These are phyloP conservation scores for Holothuria leucospilota DNA, from an alignment of 53 echinoderm and acorn worm genomes.

Conservation along the genomic window DNA sequence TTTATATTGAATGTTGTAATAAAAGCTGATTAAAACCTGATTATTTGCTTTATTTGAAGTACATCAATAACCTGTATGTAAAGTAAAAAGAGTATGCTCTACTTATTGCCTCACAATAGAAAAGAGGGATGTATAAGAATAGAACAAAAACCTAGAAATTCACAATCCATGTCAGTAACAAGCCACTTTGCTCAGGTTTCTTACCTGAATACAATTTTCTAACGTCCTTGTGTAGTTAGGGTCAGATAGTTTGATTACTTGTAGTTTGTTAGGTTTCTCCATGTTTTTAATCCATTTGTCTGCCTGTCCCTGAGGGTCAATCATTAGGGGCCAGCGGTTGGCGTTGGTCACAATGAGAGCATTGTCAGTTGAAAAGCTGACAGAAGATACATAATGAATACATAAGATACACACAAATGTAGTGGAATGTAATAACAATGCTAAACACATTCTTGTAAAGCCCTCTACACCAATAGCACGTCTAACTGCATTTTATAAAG, in stretches of 20 bases:
- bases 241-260: constrained; percentile 93
- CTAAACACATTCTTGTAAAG: background rate
- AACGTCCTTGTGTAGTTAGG: constrained; percentile 84
- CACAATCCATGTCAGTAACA: too few species aligned
- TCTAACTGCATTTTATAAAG: too few species aligned
- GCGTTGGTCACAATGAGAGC: constrained; percentile 97
- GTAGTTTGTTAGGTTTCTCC: constrained; percentile 93
- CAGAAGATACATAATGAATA: background rate
- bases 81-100: too few species aligned
- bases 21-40: too few species aligned
- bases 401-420: background rate
- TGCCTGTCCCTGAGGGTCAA: constrained; percentile 99
- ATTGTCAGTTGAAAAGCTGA: constrained; percentile 93
- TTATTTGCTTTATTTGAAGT: too few species aligned
- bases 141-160: too few species aligned
- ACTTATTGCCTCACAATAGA: too few species aligned
- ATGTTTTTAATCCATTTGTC: constrained; percentile 99
- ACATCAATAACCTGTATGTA: too few species aligned
- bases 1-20: too few species aligned
- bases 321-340: constrained; percentile 98
- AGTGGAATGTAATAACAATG: background rate
- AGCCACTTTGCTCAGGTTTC: background rate
- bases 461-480: too few species aligned
- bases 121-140: too few species aligned
- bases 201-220: constrained; percentile 95